phyloP scores from a whole-genome alignment of 2,113 vertebrate genomes.

The Regulus satrapa region DNA sequence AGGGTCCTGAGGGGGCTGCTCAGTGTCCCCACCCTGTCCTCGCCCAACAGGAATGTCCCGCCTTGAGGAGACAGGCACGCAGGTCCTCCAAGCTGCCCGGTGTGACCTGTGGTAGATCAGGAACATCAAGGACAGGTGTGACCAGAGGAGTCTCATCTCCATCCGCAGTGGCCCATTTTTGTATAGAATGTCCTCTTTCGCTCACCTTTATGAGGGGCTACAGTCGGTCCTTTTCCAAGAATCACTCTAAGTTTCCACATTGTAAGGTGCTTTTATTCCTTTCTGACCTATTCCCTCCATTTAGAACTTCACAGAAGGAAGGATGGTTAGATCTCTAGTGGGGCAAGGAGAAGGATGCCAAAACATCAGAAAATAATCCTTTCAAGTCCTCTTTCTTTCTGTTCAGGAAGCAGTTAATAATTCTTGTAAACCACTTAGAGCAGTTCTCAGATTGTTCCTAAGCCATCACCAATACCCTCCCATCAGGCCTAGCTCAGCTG shows the following conservation, averaged over 20 bases:
- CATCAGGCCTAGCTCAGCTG: not conserved
- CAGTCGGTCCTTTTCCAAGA: not conserved
- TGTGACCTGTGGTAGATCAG: not conserved
- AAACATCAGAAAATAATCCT: not conserved
- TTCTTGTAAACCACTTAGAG: not conserved
- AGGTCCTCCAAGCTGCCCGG: not conserved
- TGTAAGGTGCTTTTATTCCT: not conserved
- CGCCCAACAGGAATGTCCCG: not conserved
- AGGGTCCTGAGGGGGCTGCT: not conserved
- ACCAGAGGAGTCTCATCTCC: not conserved
- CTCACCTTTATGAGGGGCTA: not conserved
- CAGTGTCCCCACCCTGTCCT: not conserved
- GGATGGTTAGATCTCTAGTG: not conserved
- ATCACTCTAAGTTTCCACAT: not conserved
- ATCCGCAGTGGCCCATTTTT: not conserved
- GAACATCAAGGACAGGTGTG: not conserved
- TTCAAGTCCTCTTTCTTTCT: not conserved
- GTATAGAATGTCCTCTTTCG: not conserved
- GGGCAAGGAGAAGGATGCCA: not conserved
- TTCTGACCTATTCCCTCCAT: not conserved
- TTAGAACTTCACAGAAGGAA: not conserved
- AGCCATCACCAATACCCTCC: not conserved
- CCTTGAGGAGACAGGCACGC: not conserved
- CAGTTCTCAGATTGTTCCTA: not conserved
- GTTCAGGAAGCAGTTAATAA: not conserved